phyloP scores from a whole-genome alignment of 1,140 invertebrate genomes.

The Frieseomelitta varia region DNA sequence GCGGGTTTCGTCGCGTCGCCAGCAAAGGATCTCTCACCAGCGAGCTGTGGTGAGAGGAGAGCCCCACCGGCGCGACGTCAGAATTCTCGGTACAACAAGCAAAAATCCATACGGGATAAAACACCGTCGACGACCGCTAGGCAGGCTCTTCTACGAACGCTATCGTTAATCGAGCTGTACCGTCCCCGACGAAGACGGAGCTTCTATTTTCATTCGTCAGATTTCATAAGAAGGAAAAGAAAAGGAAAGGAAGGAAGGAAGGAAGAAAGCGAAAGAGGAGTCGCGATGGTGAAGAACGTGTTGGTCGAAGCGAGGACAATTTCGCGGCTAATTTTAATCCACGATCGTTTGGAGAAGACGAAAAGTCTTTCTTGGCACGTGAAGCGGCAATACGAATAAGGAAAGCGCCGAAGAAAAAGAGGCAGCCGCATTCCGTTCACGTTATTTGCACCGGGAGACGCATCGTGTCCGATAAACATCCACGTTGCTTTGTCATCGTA shows the following conservation, averaged over 20 bases:
- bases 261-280: background rate
- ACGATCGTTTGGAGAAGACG: constrained; percentile 26
- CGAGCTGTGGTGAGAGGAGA: background rate
- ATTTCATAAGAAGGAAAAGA: constrained; percentile 19
- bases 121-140: background rate
- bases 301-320: background rate
- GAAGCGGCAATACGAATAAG: constrained; percentile 47
- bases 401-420: constrained; percentile 51
- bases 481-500: constrained; percentile 63
- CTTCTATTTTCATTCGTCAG: constrained; percentile 29
- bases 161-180: background rate
- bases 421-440: constrained; percentile 59
- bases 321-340: constrained; percentile 24
- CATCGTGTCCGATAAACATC: constrained; percentile 64
- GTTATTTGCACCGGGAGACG: constrained; percentile 57
- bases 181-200: background rate
- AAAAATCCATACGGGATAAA: background rate
- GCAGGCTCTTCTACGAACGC: background rate
- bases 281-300: background rate
- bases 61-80: background rate
- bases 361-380: constrained; percentile 32
- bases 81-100: background rate
- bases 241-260: background rate
- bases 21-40: background rate
- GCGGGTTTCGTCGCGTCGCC: background rate